Evolutionary conservation across 2,113 vertebrate species (phyloP).

Genomic region (Onychorhynchus coronatus): DNA sequence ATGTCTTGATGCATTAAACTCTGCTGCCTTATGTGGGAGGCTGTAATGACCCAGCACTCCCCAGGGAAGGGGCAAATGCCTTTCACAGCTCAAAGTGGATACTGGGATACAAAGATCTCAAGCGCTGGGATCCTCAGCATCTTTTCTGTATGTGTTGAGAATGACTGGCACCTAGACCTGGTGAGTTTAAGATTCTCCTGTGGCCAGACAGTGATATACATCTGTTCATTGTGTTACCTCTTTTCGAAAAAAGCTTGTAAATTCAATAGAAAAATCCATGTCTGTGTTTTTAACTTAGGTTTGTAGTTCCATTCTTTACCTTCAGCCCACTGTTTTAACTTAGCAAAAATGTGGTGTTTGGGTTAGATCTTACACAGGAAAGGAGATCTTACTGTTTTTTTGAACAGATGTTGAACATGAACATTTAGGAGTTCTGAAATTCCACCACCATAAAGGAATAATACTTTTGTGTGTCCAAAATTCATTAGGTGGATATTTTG

Average conservation of each 20-base stretch:
- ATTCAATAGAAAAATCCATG: not conserved
- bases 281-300: not conserved
- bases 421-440: not conserved
- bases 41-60: not conserved
- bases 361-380: not conserved
- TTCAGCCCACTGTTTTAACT: not conserved
- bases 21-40: not conserved
- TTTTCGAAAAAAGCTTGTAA: not conserved
- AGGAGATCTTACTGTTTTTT: not conserved
- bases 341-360: not conserved
- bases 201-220: not conserved
- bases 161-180: not conserved
- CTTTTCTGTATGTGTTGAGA: not conserved
- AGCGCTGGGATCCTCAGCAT: not conserved
- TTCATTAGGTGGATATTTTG: not conserved
- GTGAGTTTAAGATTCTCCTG: not conserved
- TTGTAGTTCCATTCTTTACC: not conserved
- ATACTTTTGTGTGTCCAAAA: not conserved
- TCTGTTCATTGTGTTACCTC: not conserved
- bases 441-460: not conserved
- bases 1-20: not conserved
- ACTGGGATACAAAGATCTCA: not conserved
- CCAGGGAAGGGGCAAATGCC: not conserved
- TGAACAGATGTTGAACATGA: not conserved
- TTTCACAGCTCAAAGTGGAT: not conserved